Evolutionary conservation across 2,888 invertebrate genomes (phyloP).

Genomic region (Cephonodes hylas): DNA sequence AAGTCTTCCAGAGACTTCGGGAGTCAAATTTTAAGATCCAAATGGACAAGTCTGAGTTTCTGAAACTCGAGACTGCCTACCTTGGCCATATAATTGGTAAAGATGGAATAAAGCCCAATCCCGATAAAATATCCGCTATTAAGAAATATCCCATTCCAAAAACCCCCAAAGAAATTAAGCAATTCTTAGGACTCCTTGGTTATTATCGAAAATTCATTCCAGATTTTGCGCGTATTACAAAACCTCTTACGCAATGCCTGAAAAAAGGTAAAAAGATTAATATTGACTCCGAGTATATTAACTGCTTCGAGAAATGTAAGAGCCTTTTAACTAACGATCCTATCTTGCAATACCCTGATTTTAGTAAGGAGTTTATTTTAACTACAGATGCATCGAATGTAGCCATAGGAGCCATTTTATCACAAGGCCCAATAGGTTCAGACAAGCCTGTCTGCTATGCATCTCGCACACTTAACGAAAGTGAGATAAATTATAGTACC

Average conservation of each 20-base stretch:
- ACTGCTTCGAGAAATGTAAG: constrained; percentile 29
- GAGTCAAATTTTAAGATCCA: no score
- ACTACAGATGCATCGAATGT: constrained; percentile 39
- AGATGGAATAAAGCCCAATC: constrained; percentile 34
- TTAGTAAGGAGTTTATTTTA: constrained; percentile 29
- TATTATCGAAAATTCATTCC: constrained; percentile 36
- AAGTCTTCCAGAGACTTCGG: no score
- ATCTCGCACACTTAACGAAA: constrained; percentile 33
- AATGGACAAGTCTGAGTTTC: no score
- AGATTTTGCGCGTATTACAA: constrained; percentile 29
- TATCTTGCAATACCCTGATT: constrained; percentile 44
- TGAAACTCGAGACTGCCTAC: no score
- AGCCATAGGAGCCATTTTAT: constrained; percentile 32
- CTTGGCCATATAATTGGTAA: constrained; percentile 31
- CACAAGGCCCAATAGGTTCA: constrained; percentile 26
- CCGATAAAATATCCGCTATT: constrained; percentile 31
- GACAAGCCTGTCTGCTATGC: constrained; percentile 22
- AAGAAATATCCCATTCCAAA: constrained; percentile 31
- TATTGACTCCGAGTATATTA: constrained; percentile 23
- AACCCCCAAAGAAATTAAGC: constrained; percentile 31
- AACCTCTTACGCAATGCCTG: constrained; percentile 25
- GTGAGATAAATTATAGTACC: constrained; percentile 26
- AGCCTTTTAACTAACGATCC: constrained; percentile 30
- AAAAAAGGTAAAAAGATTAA: constrained; percentile 24
- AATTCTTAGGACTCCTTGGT: constrained; percentile 32